Evolutionary conservation across 2,888 invertebrate genomes (phyloP), one percentile per base, ranked within the genome.

Genomic region (Melolontha melolontha): DNA sequence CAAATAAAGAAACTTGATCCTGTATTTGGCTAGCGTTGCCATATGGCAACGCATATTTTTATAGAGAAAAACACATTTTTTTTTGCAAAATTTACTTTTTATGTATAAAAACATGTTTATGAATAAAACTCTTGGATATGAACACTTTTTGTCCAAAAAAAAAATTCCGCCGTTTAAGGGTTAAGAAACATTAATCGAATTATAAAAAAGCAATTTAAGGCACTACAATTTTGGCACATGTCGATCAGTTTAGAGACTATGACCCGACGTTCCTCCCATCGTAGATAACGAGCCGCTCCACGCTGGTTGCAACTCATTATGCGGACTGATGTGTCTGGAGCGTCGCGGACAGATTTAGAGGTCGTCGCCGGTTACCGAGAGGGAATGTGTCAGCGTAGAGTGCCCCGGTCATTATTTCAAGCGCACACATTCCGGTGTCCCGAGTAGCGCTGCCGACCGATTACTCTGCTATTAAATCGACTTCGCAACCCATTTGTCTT

Each of bases 331-430:
- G 71, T 78, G 78, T 62, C 59, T 78, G 76, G 75, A 70, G 74
- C 68, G 71, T 73, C 72, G 75, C 70, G 72, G 79, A 79, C 79
- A 78, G 79, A 80, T 80, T 80, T 80, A 79, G 76, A 78, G 78
- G 76, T 74, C 74, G 73, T 62, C 59, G 59, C 59, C 59, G 47
- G 59, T 47, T 47, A 44, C 47, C 22, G 47, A 47, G 47, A 47
- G 47, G 68, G 62, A 68, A 68, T 66, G 71, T 75, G 76, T 75
- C 77, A 74, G 69, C 59, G 72, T 64, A 69, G 73, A 69, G 71
- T 70, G 74, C 64, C 34, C 73, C 69, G 68, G 69, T 66, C 74
- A 72, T 74, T 76, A 75, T 75, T 74, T 74, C 73, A 73, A 70
- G 70, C 64, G 70, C 67, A 72, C 73, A 71, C 74, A 75, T 73